Evolutionary conservation across 2,888 invertebrate species (phyloP).

Genomic region (Acrocyrtus sp.): DNA sequence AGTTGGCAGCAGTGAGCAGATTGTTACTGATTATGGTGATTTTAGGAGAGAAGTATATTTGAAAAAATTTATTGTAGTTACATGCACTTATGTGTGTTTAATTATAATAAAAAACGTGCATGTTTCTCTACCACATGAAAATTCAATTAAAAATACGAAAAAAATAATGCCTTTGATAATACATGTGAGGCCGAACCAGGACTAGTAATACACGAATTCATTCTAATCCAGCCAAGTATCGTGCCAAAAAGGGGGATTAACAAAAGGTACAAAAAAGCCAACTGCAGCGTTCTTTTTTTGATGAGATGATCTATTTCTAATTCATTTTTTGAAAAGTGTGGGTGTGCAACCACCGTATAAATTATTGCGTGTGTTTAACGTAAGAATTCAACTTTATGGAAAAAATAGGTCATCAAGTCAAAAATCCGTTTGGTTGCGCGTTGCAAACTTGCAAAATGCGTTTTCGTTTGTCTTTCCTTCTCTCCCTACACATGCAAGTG

Average conservation of each 20-base stretch:
- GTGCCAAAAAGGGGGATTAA: conserved; percentile 1
- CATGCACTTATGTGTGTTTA: not conserved
- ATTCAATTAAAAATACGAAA: not conserved
- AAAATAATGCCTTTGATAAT: not conserved
- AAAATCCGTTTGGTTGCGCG: conserved; percentile 11
- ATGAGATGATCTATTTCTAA: not conserved
- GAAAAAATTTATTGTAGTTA: too few relatives aligned
- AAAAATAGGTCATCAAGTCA: conserved; percentile 41
- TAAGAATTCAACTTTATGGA: conserved; percentile 18
- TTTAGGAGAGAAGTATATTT: too few relatives aligned
- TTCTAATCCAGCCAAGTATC: conserved; percentile 20
- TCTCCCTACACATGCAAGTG: not conserved
- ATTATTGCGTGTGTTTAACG: not conserved
- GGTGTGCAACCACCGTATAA: not conserved
- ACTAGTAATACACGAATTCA: conserved; percentile 16
- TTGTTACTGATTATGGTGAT: not conserved
- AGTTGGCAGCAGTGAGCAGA: not conserved
- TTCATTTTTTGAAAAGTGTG: not conserved
- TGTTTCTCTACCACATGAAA: not conserved
- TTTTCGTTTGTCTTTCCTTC: not conserved
- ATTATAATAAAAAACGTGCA: not conserved
- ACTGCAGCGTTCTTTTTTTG: not conserved
- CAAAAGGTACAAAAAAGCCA: not conserved
- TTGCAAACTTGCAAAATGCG: too few relatives aligned
- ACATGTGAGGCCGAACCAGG: not conserved